phyloP scores from a whole-genome alignment of 92 coral and sea anemone genomes.

The Hydrozoanthus gracilis region DNA sequence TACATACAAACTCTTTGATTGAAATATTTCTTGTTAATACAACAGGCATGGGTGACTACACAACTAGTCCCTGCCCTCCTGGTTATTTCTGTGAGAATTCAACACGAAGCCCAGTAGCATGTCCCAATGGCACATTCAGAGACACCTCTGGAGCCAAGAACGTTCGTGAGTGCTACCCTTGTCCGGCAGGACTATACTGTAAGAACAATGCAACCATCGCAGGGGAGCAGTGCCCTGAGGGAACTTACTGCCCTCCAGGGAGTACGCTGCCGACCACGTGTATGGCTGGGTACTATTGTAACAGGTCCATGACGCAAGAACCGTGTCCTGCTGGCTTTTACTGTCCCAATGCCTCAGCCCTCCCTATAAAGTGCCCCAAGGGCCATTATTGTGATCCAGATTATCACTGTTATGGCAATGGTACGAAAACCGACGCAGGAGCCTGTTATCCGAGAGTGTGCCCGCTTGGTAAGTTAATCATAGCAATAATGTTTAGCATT shows the following conservation, averaged over 20 bases:
- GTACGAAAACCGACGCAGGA: conserved; percentile 68
- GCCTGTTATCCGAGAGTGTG: conserved; percentile 89
- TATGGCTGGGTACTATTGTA: conserved; percentile 88
- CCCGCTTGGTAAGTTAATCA: conserved; percentile 72
- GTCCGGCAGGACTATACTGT: conserved; percentile 90
- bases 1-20: background rate
- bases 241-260: conserved; percentile 92
- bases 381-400: conserved; percentile 91
- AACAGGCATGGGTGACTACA: conserved; percentile 76
- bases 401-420: conserved; percentile 67
- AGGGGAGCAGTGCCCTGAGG: conserved; percentile 84
- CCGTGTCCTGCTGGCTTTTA: conserved; percentile 92
- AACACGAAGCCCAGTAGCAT: conserved; percentile 74
- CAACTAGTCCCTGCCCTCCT: conserved; percentile 88
- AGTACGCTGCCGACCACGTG: conserved; percentile 79
- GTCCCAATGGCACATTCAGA: conserved; percentile 94
- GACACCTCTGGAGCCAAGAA: conserved; percentile 77
- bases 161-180: conserved; percentile 81
- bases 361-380: conserved; percentile 79
- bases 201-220: conserved; percentile 79
- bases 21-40: background rate
- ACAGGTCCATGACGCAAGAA: conserved; percentile 73
- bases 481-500: too few relatives aligned
- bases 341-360: conserved; percentile 81
- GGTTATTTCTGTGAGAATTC: conserved; percentile 89